Conservation (phyloP, 2,113 vertebrate species). For the Egretta garzetta region DNA sequence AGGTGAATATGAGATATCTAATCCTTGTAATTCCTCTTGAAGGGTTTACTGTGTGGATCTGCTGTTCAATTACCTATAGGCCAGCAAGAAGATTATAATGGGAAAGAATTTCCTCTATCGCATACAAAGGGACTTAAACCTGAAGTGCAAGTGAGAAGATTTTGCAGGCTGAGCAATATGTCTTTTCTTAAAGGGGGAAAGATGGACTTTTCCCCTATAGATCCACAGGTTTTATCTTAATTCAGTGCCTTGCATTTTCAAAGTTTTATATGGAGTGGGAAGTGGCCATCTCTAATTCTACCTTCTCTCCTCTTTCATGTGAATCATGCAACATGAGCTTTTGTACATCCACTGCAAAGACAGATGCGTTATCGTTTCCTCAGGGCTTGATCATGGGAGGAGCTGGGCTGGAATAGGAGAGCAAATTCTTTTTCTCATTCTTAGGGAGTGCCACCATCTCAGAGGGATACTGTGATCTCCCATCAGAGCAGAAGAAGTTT, state of each 20-base stretch:
- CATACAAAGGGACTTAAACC: conserved; percentile 25
- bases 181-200: neutral
- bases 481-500: neutral
- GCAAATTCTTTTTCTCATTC: neutral
- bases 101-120: conserved; percentile 14
- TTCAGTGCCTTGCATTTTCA: neutral
- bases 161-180: neutral
- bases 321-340: neutral
- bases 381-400: neutral
- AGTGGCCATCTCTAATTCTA: neutral
- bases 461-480: neutral
- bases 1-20: conserved; percentile 57
- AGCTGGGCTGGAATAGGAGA: neutral
- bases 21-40: conserved; percentile 66
- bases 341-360: neutral
- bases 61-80: conserved; percentile 60
- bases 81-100: conserved; percentile 40
- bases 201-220: neutral
- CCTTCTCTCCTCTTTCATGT: neutral
- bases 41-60: conserved; percentile 47
- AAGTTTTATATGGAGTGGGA: neutral
- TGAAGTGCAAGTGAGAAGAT: neutral
- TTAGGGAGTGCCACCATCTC: neutral
- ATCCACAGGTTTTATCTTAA: neutral
- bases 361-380: neutral